These are phyloP conservation scores for Malurus elegans DNA, from an alignment of 2,113 vertebrate genomes.

Conservation along the genomic window DNA sequence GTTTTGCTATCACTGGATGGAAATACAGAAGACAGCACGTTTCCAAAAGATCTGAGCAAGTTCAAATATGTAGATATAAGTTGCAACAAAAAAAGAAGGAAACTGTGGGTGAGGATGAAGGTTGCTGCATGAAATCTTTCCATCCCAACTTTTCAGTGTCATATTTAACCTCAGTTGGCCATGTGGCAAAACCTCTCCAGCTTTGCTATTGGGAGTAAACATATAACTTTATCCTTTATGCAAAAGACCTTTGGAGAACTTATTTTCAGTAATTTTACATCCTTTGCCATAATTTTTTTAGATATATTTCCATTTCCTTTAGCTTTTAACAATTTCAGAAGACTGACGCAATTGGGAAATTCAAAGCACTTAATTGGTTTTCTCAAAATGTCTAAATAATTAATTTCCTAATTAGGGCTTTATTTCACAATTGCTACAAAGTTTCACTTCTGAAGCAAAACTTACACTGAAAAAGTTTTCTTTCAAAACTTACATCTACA, in stretches of 20 bases:
- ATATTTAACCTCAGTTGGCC: not conserved
- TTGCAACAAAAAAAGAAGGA: not conserved
- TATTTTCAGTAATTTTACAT: not conserved
- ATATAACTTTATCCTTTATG: not conserved
- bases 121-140: not conserved
- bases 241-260: not conserved
- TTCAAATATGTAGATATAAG: not conserved
- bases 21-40: not conserved
- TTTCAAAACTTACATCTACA: not conserved
- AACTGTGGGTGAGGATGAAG: not conserved
- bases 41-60: not conserved
- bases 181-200: not conserved
- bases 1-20: not conserved
- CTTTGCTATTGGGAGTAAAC: not conserved
- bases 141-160: not conserved
- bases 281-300: not conserved
- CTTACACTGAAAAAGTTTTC: not conserved
- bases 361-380: not conserved
- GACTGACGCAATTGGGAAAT: not conserved
- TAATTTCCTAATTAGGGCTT: not conserved
- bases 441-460: not conserved
- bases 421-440: not conserved
- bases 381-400: not conserved
- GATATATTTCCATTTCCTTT: not conserved
- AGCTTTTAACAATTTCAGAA: not conserved